Percentiles rank a stretch among this genome's conserved stretches.
Evolutionary conservation across 2,888 invertebrate genomes (phyloP).

Genomic region (Idaea aversata): DNA sequence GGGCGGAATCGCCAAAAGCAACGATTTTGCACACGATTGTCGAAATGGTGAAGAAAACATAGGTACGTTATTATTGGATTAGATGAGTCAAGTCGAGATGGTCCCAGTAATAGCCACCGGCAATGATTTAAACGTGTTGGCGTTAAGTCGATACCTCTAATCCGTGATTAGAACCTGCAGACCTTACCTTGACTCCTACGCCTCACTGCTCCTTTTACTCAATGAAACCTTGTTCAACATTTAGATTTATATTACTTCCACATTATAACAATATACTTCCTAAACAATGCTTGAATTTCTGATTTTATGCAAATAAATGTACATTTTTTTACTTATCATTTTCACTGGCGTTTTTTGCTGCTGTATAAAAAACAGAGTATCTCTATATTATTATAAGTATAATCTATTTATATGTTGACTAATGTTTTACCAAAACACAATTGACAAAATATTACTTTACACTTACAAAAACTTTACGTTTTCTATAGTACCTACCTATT

Average conservation of each 20-base stretch:
- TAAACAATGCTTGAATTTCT: too few species aligned
- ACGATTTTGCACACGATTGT: slow-evolving; percentile 38
- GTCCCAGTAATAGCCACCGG: slow-evolving; percentile 42
- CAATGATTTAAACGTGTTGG: slow-evolving; percentile 65
- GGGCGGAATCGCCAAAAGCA: slow-evolving; percentile 45
- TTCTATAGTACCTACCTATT: too few species aligned
- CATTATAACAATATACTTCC: slow-evolving; percentile 7
- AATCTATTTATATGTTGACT: too few species aligned
- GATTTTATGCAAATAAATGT: too few species aligned
- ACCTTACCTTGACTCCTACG: slow-evolving; percentile 80
- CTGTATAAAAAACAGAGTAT: too few species aligned
- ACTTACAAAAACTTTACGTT: too few species aligned
- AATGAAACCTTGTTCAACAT: slow-evolving; percentile 54
- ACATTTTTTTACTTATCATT: too few species aligned
- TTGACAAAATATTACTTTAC: too few species aligned
- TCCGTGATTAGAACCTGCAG: slow-evolving; percentile 65
- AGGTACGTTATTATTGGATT: slow-evolving; percentile 35
- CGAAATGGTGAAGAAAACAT: slow-evolving; percentile 40
- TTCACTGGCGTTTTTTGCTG: too few species aligned
- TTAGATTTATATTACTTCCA: slow-evolving; percentile 30
- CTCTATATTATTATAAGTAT: too few species aligned
- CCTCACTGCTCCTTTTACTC: slow-evolving; percentile 64
- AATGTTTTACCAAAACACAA: too few species aligned
- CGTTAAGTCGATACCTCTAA: slow-evolving; percentile 69
- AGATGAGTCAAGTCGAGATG: slow-evolving; percentile 38